Conservation (phyloP, 2,797 vertebrate genomes). For the Pyrocephalus nanus region DNA sequence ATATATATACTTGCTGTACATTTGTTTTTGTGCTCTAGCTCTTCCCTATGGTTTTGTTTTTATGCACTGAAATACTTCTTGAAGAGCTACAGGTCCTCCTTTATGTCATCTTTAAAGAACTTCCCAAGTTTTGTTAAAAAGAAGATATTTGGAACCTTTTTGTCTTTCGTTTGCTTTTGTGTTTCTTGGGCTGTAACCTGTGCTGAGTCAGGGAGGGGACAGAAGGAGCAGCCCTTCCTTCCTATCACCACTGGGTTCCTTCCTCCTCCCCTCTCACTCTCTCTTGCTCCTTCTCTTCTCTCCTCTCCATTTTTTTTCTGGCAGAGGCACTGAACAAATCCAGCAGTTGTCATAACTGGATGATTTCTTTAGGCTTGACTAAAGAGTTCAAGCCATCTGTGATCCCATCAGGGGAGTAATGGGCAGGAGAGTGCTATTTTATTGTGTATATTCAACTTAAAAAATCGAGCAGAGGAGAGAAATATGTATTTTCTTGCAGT, state of each 20-base stretch:
- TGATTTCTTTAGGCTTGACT: slow-evolving; percentile 3
- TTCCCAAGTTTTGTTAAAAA: not conserved
- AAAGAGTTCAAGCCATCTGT: not conserved
- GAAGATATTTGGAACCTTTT: not conserved
- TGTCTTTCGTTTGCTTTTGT: not conserved
- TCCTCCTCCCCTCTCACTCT: accelerated
- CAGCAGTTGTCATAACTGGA: not conserved
- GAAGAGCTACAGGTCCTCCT: not conserved
- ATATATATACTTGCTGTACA: not conserved
- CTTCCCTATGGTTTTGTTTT: not conserved
- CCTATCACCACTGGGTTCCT: not conserved
- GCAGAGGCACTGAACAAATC: not conserved
- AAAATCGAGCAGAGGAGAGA: not conserved
- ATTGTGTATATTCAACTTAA: not conserved
- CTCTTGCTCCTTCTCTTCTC: not conserved
- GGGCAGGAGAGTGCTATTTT: not conserved
- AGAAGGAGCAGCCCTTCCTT: not conserved
- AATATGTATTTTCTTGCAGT: not conserved
- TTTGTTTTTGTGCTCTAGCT: not conserved
- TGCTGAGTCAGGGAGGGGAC: not conserved
- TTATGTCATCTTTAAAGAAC: not conserved
- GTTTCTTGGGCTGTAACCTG: not conserved
- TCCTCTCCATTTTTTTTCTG: not conserved
- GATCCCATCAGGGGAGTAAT: not conserved
- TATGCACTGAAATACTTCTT: not conserved